Evolutionary conservation across 2,113 vertebrate genomes (phyloP), one percentile per base, ranked within the genome.

Genomic region (Apaloderma vittatum): DNA sequence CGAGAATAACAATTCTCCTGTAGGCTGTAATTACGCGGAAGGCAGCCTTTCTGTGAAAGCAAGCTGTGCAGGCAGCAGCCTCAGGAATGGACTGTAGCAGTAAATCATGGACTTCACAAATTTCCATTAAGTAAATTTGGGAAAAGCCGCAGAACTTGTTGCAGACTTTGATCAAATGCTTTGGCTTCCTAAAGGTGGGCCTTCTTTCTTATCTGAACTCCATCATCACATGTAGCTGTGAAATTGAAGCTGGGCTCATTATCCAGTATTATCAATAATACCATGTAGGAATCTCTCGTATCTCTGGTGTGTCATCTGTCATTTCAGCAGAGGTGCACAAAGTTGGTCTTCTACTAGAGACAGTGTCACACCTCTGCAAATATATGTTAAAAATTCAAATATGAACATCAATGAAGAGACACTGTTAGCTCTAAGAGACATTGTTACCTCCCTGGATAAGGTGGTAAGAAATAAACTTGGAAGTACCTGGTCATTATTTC

Each of bases 11-110:
- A 37, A 24, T 87, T 91, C 63, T 70, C 55, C 85, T 43, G 32
- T 46, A 54, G 54, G 27, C 36, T 93, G 6, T 90, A 96, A 84
- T 88, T 97, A 78, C 8, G 57, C 19, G 34, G 75, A 88, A 75
- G 71, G 84, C 87, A 77, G 72, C 45, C 48, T 82, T 63, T 63
- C 61, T 91, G 5, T 85, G 81, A 97, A 97, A 95, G 82, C 77
- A 96, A 96, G 88, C 72, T 88, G 58, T 96, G 51, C 37, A 83
- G 32, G 29, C 72, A 70, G n/a, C 51, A 59, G 61, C 57, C 65
- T 84, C 8, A 36, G 72, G 86, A 75, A 78, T 51, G 79, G 15
- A 27, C 22, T 58, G 8, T 91, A 68, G 63, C 91, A 92, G 49
- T 94, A 84, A 83, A 94, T 86, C 72, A 85, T 32, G 15, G 67